These are phyloP conservation scores for Pheosia gnoma DNA, from an alignment of 2,888 invertebrate genomes.

Conservation along the genomic window DNA sequence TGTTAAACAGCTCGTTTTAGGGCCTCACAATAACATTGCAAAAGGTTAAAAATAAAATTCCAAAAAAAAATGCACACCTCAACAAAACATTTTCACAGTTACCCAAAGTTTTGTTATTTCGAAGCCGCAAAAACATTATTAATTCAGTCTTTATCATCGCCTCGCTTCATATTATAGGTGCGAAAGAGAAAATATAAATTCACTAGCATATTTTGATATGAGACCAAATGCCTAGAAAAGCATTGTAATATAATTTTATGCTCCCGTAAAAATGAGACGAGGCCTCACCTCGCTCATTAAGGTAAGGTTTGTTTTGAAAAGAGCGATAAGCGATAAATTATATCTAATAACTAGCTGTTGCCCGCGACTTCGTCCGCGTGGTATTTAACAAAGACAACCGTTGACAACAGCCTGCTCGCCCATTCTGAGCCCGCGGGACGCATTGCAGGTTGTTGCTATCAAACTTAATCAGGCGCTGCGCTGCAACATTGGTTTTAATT, in stretches of 20 bases:
- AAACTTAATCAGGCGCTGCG: no score
- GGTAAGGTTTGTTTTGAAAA: neutral
- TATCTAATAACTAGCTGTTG: no score
- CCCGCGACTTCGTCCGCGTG: no score
- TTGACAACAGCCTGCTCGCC: no score
- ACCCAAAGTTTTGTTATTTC: neutral
- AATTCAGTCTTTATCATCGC: neutral
- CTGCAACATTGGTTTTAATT: no score
- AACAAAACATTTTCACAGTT: neutral
- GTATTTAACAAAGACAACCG: no score
- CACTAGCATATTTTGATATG: neutral
- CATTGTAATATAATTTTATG: slow-evolving; percentile 1
- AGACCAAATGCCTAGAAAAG: neutral
- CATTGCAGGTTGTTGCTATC: no score
- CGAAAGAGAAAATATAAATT: neutral
- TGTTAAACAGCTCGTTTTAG: no score
- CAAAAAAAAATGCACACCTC: neutral
- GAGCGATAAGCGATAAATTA: neutral
- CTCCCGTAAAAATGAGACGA: neutral
- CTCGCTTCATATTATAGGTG: neutral
- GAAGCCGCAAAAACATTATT: neutral
- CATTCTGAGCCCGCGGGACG: no score
- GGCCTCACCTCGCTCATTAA: neutral
- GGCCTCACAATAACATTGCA: neutral
- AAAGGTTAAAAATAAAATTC: no score